A percentile compares a stretch with the other conserved stretches of the same genome.
These are phyloP conservation scores for Urophycis tenuis DNA, from an alignment of 2,797 vertebrate genomes.

Conservation along the genomic window DNA sequence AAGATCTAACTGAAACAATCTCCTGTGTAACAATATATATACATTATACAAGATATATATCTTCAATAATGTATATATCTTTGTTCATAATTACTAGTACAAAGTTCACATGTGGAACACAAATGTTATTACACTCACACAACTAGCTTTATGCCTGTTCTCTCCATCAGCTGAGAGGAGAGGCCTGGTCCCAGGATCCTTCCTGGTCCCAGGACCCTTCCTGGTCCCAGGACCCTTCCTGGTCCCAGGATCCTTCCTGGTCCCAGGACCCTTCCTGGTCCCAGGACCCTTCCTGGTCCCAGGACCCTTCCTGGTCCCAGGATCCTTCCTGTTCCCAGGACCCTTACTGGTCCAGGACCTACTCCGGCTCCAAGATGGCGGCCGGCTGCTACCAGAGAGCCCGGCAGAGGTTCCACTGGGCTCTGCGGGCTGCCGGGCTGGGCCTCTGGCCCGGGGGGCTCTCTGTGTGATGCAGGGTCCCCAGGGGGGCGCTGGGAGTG, in stretches of 20 bases:
- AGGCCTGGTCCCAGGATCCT: slow-evolving; percentile 41
- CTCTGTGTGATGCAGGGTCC: slow-evolving; percentile 32
- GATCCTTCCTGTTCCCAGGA: no score
- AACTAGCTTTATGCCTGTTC: no score
- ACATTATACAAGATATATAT: no score
- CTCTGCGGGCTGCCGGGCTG: slow-evolving; percentile 77
- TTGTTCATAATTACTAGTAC: no score
- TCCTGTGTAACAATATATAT: no score
- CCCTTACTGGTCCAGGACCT: no score
- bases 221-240: slow-evolving; percentile 33
- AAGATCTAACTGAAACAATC: no score
- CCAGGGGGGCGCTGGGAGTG: no score
- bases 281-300: slow-evolving; percentile 34
- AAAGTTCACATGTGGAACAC: no score
- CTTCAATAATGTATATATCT: no score
- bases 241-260: slow-evolving; percentile 32
- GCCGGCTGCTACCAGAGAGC: slow-evolving; percentile 77
- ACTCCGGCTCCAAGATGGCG: slow-evolving; percentile 75
- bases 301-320: slow-evolving; percentile 34
- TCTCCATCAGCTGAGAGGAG: slow-evolving; percentile 65
- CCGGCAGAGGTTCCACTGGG: slow-evolving; percentile 74
- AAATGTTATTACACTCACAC: no score
- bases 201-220: slow-evolving; percentile 30
- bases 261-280: slow-evolving; percentile 35
- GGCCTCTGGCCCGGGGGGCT: slow-evolving; percentile 80